Base-by-base conservation (phyloP, 2,888 invertebrate genomes). In the Stenodera caucasica region DNA sequence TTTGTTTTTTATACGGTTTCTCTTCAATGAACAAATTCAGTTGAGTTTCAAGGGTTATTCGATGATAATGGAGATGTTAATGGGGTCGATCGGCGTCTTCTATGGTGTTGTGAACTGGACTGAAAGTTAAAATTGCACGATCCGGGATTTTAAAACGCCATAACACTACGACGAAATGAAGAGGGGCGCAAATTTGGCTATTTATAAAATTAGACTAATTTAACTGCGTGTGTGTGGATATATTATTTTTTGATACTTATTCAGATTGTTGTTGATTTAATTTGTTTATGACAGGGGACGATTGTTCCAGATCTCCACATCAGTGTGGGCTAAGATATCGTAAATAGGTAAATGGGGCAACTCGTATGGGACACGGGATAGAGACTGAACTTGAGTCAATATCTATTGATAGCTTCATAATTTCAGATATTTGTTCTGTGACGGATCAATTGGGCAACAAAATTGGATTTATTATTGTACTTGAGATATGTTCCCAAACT, bases 31-130 rank as follows among this genome's bases (percentile, higher is more conserved):
- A 26, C 26, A 45, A 21, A 6, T 21, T 3, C 11, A 11, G 11
- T 45, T 45, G 12, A 18, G 45, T 21, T 21, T 21, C 21, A 45
- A 45, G 45, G 45, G 18, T 45, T 21, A 9, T 45, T 45, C 9
- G 45, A 12, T 45, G 18, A 15, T 40, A 18, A 40, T 35, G 83
- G 82, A 83, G 82, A 81, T 75, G 67, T 77, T 49, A 11, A 54
- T 32, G 32, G 51, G 57, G 61, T 60, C 49, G 53, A 62, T 71
- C 72, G 74, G 72, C 72, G 75, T 77, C 74, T 76, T 72, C 68
- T 69, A 71, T 73, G 73, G 66, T 74, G 75, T 75, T 76, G 63
- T 75, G 71, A 76, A 72, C 73, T 69, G 73, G 74, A 76, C 76
- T 78, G 76, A 71, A 45, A 45, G 61, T 63, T 64, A 50, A 57